Evolutionary conservation across 2,797 vertebrate genomes (phyloP), one percentile per base, ranked within the genome.

Genomic region (Cuculus canorus): DNA sequence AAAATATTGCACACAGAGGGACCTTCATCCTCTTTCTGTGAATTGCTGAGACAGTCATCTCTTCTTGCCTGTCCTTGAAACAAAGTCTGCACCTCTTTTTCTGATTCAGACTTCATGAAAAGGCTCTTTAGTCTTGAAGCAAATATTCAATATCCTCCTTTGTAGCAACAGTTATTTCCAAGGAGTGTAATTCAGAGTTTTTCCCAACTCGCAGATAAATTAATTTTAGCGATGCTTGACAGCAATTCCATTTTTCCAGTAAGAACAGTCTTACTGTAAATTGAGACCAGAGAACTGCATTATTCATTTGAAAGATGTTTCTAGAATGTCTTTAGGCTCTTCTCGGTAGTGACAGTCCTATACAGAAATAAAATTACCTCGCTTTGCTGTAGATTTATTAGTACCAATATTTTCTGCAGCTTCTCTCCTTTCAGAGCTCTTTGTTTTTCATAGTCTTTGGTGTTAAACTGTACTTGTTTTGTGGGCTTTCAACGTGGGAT

Each of bases 271-370:
- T 93, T 91, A 75, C 76, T 94, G 90, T 87, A 96, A 93, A 89
- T 78, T 78, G 90, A 93, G 90, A 87, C 86, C 78, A 28, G 72
- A 95, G 84, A 94, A 71, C 82, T 94, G 81, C 52, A 68, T 95
- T 93, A 93, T 90, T 96, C 72, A 93, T 94, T 87, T 95, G 92
- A 92, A 94, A 76, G 95, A 95, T 89, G 86, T 83, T 96, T 95
- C 94, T 86, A 75, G 93, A 92, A 95, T 81, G 88, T 93, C 91
- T 95, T 90, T 71, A 79, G 81, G 86, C 83, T 95, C 52, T 80
- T 92, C 78, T 83, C 54, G 65, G 78, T 87, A 85, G 88, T 61
- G 82, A 56, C 71, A 80, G 57, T 78, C 75, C 82, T 48, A 25
- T 37, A 65, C 47, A 83, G 86, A 88, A 95, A 80, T 80, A 75